Evolutionary conservation across 2,888 invertebrate genomes (phyloP), one percentile per base, ranked within the genome.

Genomic region (Drosophila anomalata): DNA sequence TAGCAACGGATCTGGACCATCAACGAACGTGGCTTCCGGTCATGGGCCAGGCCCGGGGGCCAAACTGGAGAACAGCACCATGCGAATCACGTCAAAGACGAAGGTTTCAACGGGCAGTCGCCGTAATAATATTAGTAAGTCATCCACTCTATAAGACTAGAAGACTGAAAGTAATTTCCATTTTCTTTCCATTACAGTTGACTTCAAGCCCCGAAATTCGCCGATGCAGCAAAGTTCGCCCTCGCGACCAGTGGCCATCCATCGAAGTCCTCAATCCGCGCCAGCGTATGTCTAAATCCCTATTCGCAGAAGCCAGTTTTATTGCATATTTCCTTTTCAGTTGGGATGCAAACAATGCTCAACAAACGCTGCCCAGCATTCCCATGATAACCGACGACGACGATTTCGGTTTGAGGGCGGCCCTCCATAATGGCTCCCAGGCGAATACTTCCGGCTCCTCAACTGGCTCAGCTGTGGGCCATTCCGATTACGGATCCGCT

Each of bases 321-420:
- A 6, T 36, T 46, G 3, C 1, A 1, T 17, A 12, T 62, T 26
- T 6, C 20, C 26, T 17, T 54, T 44, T 48, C 20, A 95, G 95
- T 71, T 94, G 94, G 93, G 94, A 94, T 77, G 92, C 92, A 59
- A 94, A 93, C 75, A 94, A 94, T 77, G 93, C 94, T 50, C 94
- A 94, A 90, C 95, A 95, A 76, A 94, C 95, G 8, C 92, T 95
- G 75, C 96, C 96, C 76, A 96, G 95, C 79, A 92, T 95, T 74
- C 96, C 96, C 76, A 95, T 95, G 47, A 92, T 95, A 67, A 95
- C 95, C 89, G 95, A 96, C 88, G 95, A 95, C 79, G 92, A 90
- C 78, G 88, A 89, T 63, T 90, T 85, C 76, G 89, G 88, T 44
- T 68, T 90, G 79, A 72, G 77, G 76, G 78, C 80, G 67, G 79